Percentiles rank a stretch among this genome's conserved stretches.
These are phyloP conservation scores for Ypsolopha scabrella DNA, from an alignment of 2,888 invertebrate genomes.

Conservation along the genomic window DNA sequence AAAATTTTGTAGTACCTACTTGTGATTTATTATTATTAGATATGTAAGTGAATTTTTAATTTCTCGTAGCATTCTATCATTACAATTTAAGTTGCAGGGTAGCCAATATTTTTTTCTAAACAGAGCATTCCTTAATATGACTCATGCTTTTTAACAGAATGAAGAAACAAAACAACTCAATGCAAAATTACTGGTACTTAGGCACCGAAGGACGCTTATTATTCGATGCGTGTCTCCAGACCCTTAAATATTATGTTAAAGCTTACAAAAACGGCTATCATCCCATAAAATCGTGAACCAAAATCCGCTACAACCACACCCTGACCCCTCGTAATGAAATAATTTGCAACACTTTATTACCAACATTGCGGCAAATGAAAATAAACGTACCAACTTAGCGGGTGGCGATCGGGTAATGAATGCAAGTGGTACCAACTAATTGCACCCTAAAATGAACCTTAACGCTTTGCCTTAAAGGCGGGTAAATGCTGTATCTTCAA, in stretches of 20 bases:
- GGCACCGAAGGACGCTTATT: too few relatives aligned
- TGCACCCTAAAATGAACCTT: conserved; percentile 22
- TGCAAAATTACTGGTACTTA: too few relatives aligned
- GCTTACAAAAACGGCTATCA: neutral
- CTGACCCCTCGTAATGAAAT: conserved; percentile 32
- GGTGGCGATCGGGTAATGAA: conserved; percentile 48
- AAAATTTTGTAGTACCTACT: too few relatives aligned
- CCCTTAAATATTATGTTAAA: neutral
- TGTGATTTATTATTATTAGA: too few relatives aligned
- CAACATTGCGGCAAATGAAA: conserved; percentile 30
- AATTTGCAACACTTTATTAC: conserved; percentile 56
- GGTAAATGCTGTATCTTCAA: conserved; percentile 5
- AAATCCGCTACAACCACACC: conserved; percentile 19
- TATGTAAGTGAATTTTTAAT: too few relatives aligned
- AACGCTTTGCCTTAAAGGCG: conserved; percentile 12
- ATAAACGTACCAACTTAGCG: conserved; percentile 49
- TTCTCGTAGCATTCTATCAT: too few relatives aligned
- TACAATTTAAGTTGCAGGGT: too few relatives aligned
- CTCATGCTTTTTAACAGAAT: too few relatives aligned
- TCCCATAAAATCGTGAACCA: conserved; percentile 24
- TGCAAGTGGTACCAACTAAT: conserved; percentile 22
- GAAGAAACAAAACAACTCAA: too few relatives aligned
- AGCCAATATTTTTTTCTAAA: too few relatives aligned
- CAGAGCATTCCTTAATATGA: too few relatives aligned
- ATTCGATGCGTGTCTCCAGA: neutral